Evolutionary conservation across 2,888 invertebrate species (phyloP), one percentile per base, ranked within the genome.

Genomic region (Adelphocoris suturalis): DNA sequence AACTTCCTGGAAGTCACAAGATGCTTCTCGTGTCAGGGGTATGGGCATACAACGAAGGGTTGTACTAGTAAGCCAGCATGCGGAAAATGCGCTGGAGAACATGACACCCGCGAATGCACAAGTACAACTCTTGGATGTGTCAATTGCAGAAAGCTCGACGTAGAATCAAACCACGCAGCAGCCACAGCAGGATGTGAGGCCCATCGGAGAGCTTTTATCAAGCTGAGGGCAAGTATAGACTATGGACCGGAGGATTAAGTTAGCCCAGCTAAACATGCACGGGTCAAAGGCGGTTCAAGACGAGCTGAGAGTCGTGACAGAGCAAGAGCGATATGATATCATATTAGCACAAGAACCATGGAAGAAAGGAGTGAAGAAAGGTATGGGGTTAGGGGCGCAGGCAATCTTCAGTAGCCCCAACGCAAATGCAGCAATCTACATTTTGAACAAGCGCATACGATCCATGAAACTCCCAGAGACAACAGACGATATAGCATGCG

Each of bases 391-490:
- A 4, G 4, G 12, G 13, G 84, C 55, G 7, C 82, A 19, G 5
- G 82, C 82, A 7, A 19, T 86, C 5, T 68, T 37, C 19, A 28
- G 68, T 27, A 68, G 86, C 3, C 46, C 68, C 0, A 11, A 47
- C 7, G 28, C 86, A 27, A 86, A 46, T 16, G 46, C 86, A 28
- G 86, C 19, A 28, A 4, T 86, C 0, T 46, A 68, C 11, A 19
- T 86, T 27, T n/a, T 37, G 0, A 46, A 68, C 68, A 68, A 37
- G 16, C 11, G 12, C 86, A 4, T 37, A 46, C 2, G 57, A 57
- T 28, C 19, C 9, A 85, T 85, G 85, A 85, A 57, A 9, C 61
- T 85, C 27, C 61, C 85, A 0, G 85, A 85, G 27, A 85, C 85
- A 16, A 3, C 1, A 0, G 61, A 61, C 13, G 61, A 55, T n/a